Evolutionary conservation across 2,888 invertebrate species (phyloP).

Genomic region (Cephalotes varians): DNA sequence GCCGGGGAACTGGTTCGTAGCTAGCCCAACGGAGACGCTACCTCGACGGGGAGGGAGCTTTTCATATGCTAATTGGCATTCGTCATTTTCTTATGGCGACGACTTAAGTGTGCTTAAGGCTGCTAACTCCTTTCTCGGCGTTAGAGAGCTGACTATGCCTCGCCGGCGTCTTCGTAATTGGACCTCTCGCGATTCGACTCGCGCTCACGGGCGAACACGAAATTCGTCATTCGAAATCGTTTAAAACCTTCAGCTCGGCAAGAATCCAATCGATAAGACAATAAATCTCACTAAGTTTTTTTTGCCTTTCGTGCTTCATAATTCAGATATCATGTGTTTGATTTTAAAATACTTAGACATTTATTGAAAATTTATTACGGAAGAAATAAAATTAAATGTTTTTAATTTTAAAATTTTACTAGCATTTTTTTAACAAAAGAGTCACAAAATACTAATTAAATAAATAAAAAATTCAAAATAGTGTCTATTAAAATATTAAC

Average conservation of each 20-base stretch:
- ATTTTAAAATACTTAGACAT: neutral
- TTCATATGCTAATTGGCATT: constrained; percentile 86
- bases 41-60: constrained; percentile 79
- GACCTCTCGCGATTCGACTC: constrained; percentile 26
- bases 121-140: constrained; percentile 78
- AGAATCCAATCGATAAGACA: neutral
- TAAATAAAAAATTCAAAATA: neutral
- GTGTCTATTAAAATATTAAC: neutral
- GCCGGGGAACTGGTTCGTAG: constrained; percentile 55
- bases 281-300: neutral
- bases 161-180: constrained; percentile 30
- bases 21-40: constrained; percentile 64
- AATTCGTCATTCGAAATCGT: constrained; percentile 21
- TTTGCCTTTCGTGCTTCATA: neutral
- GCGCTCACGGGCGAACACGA: constrained; percentile 20
- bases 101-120: constrained; percentile 84
- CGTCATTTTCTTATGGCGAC: constrained; percentile 85
- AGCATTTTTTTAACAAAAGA: neutral
- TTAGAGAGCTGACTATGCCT: constrained; percentile 45
- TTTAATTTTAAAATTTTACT: neutral
- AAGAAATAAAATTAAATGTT: neutral
- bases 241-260: neutral
- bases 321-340: neutral
- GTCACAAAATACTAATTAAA: too few relatives aligned
- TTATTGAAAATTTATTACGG: neutral